A percentile compares a stretch with the other conserved stretches of the same genome.
Evolutionary conservation across 2,113 vertebrate species (phyloP).

Genomic region (Strix aluco): DNA sequence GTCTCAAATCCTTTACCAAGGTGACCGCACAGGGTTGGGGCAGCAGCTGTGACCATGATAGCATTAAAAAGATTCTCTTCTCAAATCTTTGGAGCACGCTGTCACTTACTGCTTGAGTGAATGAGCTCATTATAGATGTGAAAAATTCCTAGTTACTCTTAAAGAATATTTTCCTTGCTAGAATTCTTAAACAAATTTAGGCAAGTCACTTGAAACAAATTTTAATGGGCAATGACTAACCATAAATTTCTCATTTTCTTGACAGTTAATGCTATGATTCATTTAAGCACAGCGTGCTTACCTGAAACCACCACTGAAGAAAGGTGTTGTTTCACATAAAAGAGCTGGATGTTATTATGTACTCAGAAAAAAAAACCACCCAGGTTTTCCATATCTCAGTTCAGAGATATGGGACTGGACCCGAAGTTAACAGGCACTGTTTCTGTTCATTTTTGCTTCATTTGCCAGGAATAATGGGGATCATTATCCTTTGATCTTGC

Average conservation of each 20-base stretch:
- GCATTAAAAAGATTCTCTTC: not conserved
- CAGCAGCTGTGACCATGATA: not conserved
- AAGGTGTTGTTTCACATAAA: not conserved
- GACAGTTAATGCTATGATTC: not conserved
- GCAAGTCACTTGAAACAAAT: not conserved
- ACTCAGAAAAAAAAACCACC: not conserved
- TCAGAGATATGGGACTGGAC: not conserved
- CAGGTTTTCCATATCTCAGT: not conserved
- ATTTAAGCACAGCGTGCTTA: not conserved
- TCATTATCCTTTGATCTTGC: not conserved
- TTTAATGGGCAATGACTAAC: not conserved
- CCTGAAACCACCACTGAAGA: not conserved
- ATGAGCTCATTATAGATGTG: not conserved
- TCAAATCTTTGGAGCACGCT: not conserved
- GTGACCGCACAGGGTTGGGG: no score
- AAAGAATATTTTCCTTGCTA: not conserved
- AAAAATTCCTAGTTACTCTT: not conserved
- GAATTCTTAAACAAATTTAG: not conserved
- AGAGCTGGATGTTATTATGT: not conserved
- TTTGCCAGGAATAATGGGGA: not conserved
- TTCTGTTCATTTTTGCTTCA: not conserved
- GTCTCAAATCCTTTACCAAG: not conserved
- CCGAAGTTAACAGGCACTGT: accelerated
- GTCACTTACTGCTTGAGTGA: not conserved
- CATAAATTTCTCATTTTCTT: not conserved